phyloP scores from a whole-genome alignment of 2,888 invertebrate species.

The Cephus rjabovi region DNA sequence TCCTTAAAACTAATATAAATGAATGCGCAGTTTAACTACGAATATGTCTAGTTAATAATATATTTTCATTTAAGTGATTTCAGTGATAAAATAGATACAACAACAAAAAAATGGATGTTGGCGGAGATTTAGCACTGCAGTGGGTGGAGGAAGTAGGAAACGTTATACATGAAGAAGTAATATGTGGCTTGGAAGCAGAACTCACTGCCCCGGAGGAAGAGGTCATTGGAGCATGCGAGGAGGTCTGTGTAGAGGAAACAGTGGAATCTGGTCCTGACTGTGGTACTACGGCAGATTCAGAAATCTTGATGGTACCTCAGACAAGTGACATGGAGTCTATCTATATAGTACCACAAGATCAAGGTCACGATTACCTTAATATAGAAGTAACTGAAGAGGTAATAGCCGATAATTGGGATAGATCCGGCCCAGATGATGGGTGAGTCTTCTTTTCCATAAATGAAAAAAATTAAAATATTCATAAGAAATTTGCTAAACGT shows the following conservation, averaged over 20 bases:
- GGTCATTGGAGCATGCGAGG: constrained; percentile 67
- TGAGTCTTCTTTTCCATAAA: constrained; percentile 50
- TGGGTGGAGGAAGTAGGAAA: constrained; percentile 64
- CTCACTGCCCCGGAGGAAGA: constrained; percentile 61
- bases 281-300: constrained; percentile 44
- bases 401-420: constrained; percentile 85
- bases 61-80: constrained; percentile 45
- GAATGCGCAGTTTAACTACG: not conserved
- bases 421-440: constrained; percentile 79
- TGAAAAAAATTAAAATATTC: not conserved
- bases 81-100: constrained; percentile 51
- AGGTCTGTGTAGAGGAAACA: constrained; percentile 64
- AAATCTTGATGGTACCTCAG: constrained; percentile 61
- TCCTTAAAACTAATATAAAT: too few relatives aligned
- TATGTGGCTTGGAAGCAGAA: constrained; percentile 69
- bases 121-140: constrained; percentile 58
- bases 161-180: constrained; percentile 68
- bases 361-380: constrained; percentile 66
- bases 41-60: not conserved
- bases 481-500: not conserved
- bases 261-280: constrained; percentile 51
- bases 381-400: constrained; percentile 82
- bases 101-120: constrained; percentile 52
- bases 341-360: constrained; percentile 67
- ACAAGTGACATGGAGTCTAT: constrained; percentile 65